These are phyloP conservation scores for Bellardia pandia DNA, from an alignment of 2,888 invertebrate genomes.

Conservation along the genomic window DNA sequence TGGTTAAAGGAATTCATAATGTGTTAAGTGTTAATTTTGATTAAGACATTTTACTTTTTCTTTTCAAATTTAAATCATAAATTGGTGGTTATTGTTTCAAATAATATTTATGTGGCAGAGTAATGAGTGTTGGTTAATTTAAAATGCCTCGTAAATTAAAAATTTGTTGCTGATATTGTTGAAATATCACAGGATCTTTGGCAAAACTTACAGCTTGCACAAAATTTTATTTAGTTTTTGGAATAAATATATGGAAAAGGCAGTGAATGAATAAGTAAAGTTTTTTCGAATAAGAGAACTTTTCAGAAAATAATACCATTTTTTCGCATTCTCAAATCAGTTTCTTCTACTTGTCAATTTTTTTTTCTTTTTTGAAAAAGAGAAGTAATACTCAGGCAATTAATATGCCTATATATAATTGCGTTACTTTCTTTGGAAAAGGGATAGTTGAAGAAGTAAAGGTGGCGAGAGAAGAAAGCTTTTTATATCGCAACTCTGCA, in stretches of 20 bases:
- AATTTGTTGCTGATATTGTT: neutral
- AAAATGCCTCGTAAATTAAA: neutral
- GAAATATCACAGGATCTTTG: neutral
- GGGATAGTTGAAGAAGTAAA: too few species aligned
- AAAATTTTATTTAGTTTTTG: neutral
- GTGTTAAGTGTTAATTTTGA: conserved; percentile 66
- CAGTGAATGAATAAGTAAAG: neutral
- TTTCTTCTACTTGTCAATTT: too few species aligned
- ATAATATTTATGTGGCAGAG: conserved; percentile 6
- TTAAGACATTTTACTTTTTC: conserved; percentile 67
- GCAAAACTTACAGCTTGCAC: neutral
- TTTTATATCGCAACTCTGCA: too few species aligned
- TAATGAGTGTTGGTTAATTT: conserved; percentile 16
- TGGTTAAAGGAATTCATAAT: conserved; percentile 66
- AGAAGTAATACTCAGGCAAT: too few species aligned
- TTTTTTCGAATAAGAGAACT: too few species aligned
- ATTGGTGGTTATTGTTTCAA: conserved; percentile 49
- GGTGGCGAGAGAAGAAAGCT: too few species aligned
- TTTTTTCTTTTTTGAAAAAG: too few species aligned
- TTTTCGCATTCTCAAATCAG: too few species aligned
- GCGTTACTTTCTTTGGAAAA: too few species aligned
- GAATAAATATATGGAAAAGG: neutral
- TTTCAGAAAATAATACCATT: too few species aligned
- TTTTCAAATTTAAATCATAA: conserved; percentile 42
- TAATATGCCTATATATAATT: too few species aligned